A percentile compares a stretch with the other conserved stretches of the same genome.
These are phyloP conservation scores for Brachionus sp. DNA, from an alignment of 1,140 invertebrate species.

Conservation along the genomic window DNA sequence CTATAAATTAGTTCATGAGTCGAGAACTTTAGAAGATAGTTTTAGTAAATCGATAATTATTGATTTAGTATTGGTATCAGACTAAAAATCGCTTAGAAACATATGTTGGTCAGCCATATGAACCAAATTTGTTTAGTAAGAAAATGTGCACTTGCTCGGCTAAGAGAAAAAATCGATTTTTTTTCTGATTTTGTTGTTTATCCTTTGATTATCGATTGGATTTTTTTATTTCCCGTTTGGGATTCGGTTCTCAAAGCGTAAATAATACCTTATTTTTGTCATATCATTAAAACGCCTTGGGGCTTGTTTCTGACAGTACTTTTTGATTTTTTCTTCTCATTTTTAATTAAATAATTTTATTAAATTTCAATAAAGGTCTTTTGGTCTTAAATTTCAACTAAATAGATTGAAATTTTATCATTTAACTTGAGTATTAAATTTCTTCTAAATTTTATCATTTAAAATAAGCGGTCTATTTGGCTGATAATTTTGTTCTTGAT, in stretches of 20 bases:
- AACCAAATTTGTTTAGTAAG: neutral
- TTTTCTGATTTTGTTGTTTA: neutral
- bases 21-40: neutral
- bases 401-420: neutral
- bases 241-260: neutral
- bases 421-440: neutral
- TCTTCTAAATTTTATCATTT: neutral
- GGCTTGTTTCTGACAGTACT: neutral
- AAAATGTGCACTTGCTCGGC: neutral
- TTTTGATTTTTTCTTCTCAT: neutral
- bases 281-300: neutral
- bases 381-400: neutral
- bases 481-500: neutral
- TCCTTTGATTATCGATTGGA: neutral
- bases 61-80: neutral
- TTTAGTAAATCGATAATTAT: neutral
- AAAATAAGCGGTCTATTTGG: neutral
- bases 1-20: neutral
- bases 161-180: neutral
- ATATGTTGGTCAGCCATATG: neutral
- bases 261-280: neutral
- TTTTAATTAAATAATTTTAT: neutral
- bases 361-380: neutral
- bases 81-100: neutral
- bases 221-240: neutral